These are phyloP conservation scores for Aphidius colemani DNA, from an alignment of 2,888 invertebrate species.

Conservation along the genomic window DNA sequence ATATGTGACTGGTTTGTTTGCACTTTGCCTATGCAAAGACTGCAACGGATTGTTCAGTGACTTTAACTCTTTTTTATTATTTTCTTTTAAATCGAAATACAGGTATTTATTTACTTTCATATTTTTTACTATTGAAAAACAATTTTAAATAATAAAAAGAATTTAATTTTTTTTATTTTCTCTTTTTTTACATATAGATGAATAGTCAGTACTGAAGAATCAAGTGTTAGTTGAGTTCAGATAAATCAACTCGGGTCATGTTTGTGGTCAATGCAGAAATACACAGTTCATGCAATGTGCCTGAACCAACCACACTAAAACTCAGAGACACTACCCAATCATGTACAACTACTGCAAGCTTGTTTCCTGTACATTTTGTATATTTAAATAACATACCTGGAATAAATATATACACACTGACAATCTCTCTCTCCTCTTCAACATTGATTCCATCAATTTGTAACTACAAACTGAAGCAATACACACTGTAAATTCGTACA, in stretches of 20 bases:
- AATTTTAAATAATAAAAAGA: too few relatives aligned
- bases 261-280: constrained; percentile 30
- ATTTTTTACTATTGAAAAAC: too few relatives aligned
- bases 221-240: too few relatives aligned
- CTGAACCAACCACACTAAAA: constrained; percentile 23
- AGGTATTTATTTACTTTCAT: too few relatives aligned
- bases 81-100: too few relatives aligned
- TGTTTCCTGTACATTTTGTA: background rate
- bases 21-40: constrained; percentile 37
- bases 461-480: constrained; percentile 39
- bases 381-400: too few relatives aligned
- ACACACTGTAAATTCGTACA: background rate
- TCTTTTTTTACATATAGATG: too few relatives aligned
- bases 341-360: constrained; percentile 30
- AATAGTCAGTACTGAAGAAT: too few relatives aligned
- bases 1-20: constrained; percentile 25
- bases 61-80: background rate
- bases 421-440: background rate
- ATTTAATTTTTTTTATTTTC: too few relatives aligned
- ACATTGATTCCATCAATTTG: constrained; percentile 42
- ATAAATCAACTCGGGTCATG: constrained; percentile 22
- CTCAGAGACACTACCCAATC: constrained; percentile 24
- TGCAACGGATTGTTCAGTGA: constrained; percentile 2
- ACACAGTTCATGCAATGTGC: constrained; percentile 27
- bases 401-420: too few relatives aligned